These are phyloP conservation scores for Neria commutata DNA, from an alignment of 2,888 invertebrate species.

Conservation along the genomic window DNA sequence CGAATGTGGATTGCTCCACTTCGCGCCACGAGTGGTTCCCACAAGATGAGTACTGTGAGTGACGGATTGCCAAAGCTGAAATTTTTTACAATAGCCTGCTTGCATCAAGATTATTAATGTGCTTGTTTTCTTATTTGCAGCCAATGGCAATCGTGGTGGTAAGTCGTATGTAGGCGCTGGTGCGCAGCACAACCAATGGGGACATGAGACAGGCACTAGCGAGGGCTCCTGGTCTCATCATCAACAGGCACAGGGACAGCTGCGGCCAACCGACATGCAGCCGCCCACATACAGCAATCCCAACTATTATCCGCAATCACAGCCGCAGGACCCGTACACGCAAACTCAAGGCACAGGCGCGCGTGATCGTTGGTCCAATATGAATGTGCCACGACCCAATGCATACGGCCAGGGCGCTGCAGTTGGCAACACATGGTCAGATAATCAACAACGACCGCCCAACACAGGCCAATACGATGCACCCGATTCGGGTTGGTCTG, in stretches of 20 bases:
- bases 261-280: background rate
- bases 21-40: too few relatives aligned
- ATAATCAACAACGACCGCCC: background rate
- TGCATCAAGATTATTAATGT: background rate
- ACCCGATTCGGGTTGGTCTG: slow-evolving; percentile 35
- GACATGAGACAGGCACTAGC: slow-evolving; percentile 12
- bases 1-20: slow-evolving; percentile 64
- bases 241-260: background rate
- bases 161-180: slow-evolving; percentile 25
- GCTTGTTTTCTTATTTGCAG: slow-evolving; percentile 30
- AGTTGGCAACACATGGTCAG: too few relatives aligned
- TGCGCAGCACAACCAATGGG: background rate
- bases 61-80: too few relatives aligned
- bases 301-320: too few relatives aligned
- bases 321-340: too few relatives aligned
- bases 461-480: background rate
- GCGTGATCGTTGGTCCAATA: slow-evolving; percentile 51
- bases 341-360: slow-evolving; percentile 2
- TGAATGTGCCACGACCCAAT: slow-evolving; percentile 54
- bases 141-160: slow-evolving; percentile 29
- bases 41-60: background rate
- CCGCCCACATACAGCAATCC: too few relatives aligned
- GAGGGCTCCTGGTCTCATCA: slow-evolving; percentile 8
- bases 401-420: slow-evolving; percentile 17
- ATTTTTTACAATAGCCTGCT: too few relatives aligned